These are phyloP conservation scores for Dryococelus australis DNA, from an alignment of 2,888 invertebrate genomes.

Conservation along the genomic window DNA sequence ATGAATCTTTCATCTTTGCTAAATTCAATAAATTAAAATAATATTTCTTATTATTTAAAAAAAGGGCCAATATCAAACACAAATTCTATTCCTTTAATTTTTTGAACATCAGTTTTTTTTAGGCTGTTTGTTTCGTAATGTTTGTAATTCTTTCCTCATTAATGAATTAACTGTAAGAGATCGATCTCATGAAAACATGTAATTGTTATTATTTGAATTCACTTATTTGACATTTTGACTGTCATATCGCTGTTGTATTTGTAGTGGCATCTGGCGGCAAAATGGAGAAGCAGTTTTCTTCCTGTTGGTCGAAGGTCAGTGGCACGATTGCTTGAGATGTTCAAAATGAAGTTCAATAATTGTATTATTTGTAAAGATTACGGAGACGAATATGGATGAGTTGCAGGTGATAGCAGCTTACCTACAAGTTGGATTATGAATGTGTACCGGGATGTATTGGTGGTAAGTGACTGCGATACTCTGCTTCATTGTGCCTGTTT, in stretches of 20 bases:
- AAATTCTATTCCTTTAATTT: too few species aligned
- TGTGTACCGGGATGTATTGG: not conserved
- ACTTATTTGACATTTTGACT: not conserved
- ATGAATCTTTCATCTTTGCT: too few species aligned
- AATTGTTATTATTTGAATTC: not conserved
- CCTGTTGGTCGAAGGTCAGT: constrained; percentile 56
- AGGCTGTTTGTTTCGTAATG: too few species aligned
- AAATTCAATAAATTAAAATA: too few species aligned
- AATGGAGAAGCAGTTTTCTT: constrained; percentile 44
- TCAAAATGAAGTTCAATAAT: constrained; percentile 41
- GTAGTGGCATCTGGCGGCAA: constrained; percentile 42
- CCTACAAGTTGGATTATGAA: not conserved
- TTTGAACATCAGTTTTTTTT: too few species aligned
- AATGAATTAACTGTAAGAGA: not conserved
- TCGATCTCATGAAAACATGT: not conserved
- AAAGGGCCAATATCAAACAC: too few species aligned
- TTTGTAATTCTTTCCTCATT: too few species aligned
- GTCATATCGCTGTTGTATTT: constrained; percentile 13
- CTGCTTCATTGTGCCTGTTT: not conserved
- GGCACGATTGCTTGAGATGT: constrained; percentile 51
- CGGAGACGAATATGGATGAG: constrained; percentile 42
- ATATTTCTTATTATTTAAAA: too few species aligned
- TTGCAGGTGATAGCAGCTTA: constrained; percentile 5
- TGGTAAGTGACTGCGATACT: constrained; percentile 21
- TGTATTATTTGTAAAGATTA: constrained; percentile 41